These are phyloP conservation scores for Plusia festucae DNA, from an alignment of 2,888 invertebrate species.

Conservation along the genomic window DNA sequence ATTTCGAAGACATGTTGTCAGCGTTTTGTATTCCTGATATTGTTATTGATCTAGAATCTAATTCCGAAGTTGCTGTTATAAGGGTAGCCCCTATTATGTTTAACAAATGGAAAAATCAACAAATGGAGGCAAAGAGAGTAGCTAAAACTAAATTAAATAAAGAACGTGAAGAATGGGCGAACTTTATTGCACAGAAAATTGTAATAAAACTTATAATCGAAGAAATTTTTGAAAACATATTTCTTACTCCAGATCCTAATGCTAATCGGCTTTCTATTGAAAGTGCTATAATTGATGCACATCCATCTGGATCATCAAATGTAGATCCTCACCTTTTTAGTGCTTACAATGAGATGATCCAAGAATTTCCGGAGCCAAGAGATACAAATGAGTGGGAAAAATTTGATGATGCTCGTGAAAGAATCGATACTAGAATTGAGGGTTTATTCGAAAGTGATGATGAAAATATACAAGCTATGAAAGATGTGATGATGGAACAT, in stretches of 20 bases:
- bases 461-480: constrained; percentile 79
- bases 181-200: constrained; percentile 71
- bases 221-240: constrained; percentile 70
- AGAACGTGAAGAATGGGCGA: constrained; percentile 70
- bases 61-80: constrained; percentile 69
- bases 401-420: constrained; percentile 80
- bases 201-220: constrained; percentile 73
- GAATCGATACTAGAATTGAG: constrained; percentile 82
- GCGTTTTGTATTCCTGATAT: constrained; percentile 89
- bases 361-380: constrained; percentile 84
- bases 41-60: constrained; percentile 85
- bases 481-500: constrained; percentile 75
- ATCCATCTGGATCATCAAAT: constrained; percentile 74
- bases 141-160: constrained; percentile 64
- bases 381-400: constrained; percentile 85
- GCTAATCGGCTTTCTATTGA: constrained; percentile 60
- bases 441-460: constrained; percentile 80
- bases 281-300: constrained; percentile 84
- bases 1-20: constrained; percentile 86
- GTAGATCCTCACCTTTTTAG: constrained; percentile 77
- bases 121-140: constrained; percentile 73
- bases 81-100: constrained; percentile 75
- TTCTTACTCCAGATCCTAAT: constrained; percentile 49
- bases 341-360: constrained; percentile 75
- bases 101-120: constrained; percentile 79